phyloP scores from a whole-genome alignment of 2,888 invertebrate species.

The Conchocele bisecta region DNA sequence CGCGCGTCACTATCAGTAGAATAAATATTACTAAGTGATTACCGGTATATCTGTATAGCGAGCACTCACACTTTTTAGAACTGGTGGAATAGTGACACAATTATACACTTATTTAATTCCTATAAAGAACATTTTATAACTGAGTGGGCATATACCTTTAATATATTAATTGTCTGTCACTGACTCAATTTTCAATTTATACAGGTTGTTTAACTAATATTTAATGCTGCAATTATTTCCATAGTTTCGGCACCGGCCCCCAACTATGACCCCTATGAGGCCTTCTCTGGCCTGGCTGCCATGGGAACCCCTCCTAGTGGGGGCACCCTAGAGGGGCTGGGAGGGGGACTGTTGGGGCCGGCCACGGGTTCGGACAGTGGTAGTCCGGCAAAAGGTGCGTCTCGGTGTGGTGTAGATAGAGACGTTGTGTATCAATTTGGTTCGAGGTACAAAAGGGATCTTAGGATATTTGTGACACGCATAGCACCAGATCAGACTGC shows the following conservation, averaged over 20 bases:
- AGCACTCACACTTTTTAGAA: too few species aligned
- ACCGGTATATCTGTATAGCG: too few species aligned
- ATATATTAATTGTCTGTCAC: neutral
- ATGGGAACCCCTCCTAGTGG: conserved; percentile 38
- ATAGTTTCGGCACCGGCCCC: conserved; percentile 48
- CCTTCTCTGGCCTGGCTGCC: conserved; percentile 51
- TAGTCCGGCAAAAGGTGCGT: too few species aligned
- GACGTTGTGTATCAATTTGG: too few species aligned
- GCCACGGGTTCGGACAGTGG: too few species aligned
- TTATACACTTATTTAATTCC: neutral
- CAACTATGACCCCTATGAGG: conserved; percentile 55
- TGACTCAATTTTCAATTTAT: too few species aligned
- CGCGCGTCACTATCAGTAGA: too few species aligned
- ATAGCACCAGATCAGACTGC: too few species aligned
- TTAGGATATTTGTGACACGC: too few species aligned
- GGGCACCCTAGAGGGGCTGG: conserved; percentile 34
- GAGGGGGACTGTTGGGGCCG: conserved; percentile 45
- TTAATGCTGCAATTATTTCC: neutral
- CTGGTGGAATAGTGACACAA: neutral
- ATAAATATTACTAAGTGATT: too few species aligned
- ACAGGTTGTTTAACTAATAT: neutral
- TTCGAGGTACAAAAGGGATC: too few species aligned
- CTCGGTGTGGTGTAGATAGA: too few species aligned
- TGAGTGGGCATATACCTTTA: neutral
- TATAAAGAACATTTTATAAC: neutral